Conservation (phyloP, 2,888 invertebrate genomes). For the Schizotus pectinicornis region DNA sequence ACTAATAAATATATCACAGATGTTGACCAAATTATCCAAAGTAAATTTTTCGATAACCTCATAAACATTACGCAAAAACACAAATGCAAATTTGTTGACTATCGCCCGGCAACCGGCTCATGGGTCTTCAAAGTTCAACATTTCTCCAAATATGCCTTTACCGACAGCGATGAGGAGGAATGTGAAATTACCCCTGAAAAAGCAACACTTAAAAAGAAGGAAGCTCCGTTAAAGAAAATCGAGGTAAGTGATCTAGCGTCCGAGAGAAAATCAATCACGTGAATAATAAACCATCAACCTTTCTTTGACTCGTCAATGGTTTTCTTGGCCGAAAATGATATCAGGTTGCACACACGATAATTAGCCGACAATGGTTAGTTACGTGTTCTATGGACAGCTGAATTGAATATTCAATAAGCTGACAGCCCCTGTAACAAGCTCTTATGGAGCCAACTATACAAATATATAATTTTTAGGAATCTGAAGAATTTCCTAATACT, state of each 20-base stretch:
- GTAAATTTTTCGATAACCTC: slow-evolving; percentile 87
- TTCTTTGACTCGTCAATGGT: too few species aligned
- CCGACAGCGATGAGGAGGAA: slow-evolving; percentile 84
- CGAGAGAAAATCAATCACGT: too few species aligned
- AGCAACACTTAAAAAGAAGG: background rate
- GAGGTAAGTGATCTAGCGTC: slow-evolving; percentile 8
- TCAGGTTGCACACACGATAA: too few species aligned
- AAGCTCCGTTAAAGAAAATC: slow-evolving; percentile 1
- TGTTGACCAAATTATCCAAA: slow-evolving; percentile 73
- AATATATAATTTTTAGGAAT: too few species aligned
- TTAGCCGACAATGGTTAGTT: too few species aligned
- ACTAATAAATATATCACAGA: slow-evolving; percentile 81
- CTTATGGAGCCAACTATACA: too few species aligned
- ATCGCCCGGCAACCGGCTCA: slow-evolving; percentile 92
- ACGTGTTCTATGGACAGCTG: too few species aligned
- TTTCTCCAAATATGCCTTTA: slow-evolving; percentile 89
- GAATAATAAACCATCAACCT: too few species aligned
- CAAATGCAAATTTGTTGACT: slow-evolving; percentile 91
- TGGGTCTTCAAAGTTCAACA: slow-evolving; percentile 97
- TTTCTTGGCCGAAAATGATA: too few species aligned
- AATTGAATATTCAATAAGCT: too few species aligned
- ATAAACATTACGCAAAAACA: slow-evolving; percentile 85
- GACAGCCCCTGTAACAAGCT: too few species aligned
- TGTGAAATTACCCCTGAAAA: slow-evolving; percentile 8
- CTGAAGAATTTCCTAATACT: background rate